phyloP scores from a whole-genome alignment of 2,888 invertebrate species.

The Oscheius sp. region DNA sequence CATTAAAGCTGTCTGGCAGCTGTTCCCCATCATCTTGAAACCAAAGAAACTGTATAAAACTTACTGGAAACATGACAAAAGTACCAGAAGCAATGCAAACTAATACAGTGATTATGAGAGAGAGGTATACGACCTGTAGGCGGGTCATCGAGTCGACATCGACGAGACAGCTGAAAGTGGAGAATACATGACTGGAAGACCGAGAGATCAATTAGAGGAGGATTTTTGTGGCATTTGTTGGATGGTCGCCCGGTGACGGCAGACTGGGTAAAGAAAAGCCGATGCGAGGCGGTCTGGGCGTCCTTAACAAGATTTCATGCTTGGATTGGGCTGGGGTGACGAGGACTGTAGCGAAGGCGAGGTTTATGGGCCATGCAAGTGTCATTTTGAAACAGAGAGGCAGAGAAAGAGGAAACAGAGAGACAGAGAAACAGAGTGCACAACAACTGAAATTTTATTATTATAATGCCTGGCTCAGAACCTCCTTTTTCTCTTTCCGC shows the following conservation, averaged over 20 bases:
- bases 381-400: background rate
- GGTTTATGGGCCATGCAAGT: background rate
- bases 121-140: too few relatives aligned
- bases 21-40: too few relatives aligned
- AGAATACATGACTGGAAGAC: background rate
- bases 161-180: background rate
- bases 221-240: background rate
- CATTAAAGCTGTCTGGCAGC: too few relatives aligned
- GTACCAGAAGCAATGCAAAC: background rate
- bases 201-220: background rate
- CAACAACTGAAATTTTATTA: too few relatives aligned
- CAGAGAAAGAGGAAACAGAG: too few relatives aligned
- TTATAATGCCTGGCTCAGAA: too few relatives aligned
- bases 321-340: background rate
- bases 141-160: too few relatives aligned
- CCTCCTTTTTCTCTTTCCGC: too few relatives aligned
- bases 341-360: constrained; percentile 1
- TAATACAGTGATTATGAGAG: background rate
- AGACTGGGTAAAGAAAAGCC: background rate
- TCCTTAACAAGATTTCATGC: constrained; percentile 7
- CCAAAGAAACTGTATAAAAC: background rate
- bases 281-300: background rate
- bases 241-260: too few relatives aligned
- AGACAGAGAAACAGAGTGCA: too few relatives aligned
- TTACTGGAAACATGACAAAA: background rate